Base-by-base conservation (phyloP, 2,113 vertebrate species). In the Vimba vimba region DNA sequence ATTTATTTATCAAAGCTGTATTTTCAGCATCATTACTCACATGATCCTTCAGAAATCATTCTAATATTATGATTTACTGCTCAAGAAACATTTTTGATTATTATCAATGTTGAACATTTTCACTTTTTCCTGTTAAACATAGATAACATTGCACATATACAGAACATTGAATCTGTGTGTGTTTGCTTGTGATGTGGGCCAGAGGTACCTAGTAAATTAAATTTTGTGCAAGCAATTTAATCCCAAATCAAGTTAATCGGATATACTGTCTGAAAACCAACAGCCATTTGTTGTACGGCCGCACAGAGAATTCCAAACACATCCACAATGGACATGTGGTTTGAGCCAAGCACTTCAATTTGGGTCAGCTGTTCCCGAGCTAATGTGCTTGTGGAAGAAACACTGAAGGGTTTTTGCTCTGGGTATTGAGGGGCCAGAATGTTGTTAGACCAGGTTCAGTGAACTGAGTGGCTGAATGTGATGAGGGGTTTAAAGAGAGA, bases 221-320 rank as follows among this genome's bases (percentile, higher is more conserved):
- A 80, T 80, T 47, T 45, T 64, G 23, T 64, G 9, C 79, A 80
- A 80, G 79, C 79, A 80, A 80, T 80, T 80, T 66, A 47, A 47
- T 80, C 59, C 59, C 43, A 66, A 80, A 80, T 80, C 39, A 80
- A 80, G 59, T 80, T 80, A 80, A 80, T 80, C 79, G 4, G 79
- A 59, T 66, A 12, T 9, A 60, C 36, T 43, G 79, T 80, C 59
- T 45, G 57, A 79, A 79, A 45, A 79, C 79, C 59, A 80, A 45
- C 59, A 62, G 23, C 33, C 57, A 79, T 79, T 79, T 79, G 21
- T 2, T 15, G 23, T 15, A 6, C 33, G 33, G 33, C 33, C 23
- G 77, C 55, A 8, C 55, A 5, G 79, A 47, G 79, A 80, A 80
- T 80, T 47, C 39, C 79, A 80, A 66, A 66, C 79, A 27, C n/a